Evolutionary conservation across 2,113 vertebrate species (phyloP).

Genomic region (Arenaria interpres): DNA sequence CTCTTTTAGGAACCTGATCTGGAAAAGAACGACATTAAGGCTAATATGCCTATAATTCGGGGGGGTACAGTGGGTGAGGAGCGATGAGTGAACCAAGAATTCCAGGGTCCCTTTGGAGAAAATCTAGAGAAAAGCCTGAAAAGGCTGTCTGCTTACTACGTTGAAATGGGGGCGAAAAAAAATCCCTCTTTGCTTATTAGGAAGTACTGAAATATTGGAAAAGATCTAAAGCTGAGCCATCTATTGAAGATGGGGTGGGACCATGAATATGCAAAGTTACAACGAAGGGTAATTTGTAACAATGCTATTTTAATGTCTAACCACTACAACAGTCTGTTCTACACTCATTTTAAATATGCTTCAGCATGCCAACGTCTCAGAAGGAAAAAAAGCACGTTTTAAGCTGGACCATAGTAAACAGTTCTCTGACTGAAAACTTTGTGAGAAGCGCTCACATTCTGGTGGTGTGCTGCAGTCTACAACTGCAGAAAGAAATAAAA

Average conservation of each 20-base stretch:
- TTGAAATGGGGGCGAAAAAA: neutral
- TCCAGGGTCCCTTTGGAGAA: neutral
- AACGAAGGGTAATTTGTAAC: neutral
- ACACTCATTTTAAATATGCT: neutral
- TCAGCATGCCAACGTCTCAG: neutral
- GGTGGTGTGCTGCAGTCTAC: neutral
- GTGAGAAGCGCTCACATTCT: neutral
- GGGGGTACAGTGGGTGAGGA: neutral
- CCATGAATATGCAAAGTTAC: neutral
- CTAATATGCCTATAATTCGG: neutral
- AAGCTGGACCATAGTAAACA: neutral
- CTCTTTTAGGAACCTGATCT: neutral
- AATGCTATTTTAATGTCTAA: neutral
- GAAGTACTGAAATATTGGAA: neutral
- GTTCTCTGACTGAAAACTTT: neutral
- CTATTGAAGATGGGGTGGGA: neutral
- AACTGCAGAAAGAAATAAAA: neutral
- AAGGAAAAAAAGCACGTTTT: neutral
- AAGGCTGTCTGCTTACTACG: neutral
- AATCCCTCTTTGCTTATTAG: neutral
- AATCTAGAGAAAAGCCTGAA: neutral
- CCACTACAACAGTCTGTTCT: neutral
- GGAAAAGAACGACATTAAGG: neutral
- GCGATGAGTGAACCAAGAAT: neutral
- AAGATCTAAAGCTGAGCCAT: neutral